A percentile compares a stretch with the other conserved stretches of the same genome.
Evolutionary conservation across 2,113 vertebrate species (phyloP).

Genomic region (Diadophis punctatus): DNA sequence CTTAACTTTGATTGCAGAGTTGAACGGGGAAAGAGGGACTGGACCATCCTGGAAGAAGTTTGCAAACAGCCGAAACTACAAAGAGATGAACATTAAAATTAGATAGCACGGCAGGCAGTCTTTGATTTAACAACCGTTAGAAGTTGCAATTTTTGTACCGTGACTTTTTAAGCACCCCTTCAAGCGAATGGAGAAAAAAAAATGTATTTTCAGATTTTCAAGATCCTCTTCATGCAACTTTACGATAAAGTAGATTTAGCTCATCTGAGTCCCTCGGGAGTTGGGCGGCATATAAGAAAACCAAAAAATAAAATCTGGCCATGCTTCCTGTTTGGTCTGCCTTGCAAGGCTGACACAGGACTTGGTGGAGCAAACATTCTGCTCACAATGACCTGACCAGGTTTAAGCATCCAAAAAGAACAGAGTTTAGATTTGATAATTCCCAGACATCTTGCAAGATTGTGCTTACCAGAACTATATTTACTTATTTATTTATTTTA

Average conservation of each 20-base stretch:
- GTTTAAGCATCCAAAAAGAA: not conserved
- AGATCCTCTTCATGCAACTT: not conserved
- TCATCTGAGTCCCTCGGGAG: no score
- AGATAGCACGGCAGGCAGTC: not conserved
- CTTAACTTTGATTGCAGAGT: constrained; percentile 76
- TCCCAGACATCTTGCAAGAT: not conserved
- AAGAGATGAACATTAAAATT: constrained; percentile 43
- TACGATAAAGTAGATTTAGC: not conserved
- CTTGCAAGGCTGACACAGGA: not conserved
- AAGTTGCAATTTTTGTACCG: not conserved
- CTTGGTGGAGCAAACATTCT: not conserved
- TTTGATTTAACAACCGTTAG: not conserved
- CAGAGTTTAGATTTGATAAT: not conserved
- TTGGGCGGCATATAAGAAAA: no score
- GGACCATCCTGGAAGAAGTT: constrained; percentile 84
- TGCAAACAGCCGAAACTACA: constrained; percentile 85
- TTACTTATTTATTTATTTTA: no score
- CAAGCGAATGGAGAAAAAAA: not conserved
- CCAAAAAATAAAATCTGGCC: no score
- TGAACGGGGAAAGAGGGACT: constrained; percentile 51
- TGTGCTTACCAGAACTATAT: not conserved
- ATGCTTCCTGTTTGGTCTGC: not conserved
- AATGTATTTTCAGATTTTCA: not conserved
- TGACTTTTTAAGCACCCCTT: not conserved
- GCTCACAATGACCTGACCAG: not conserved